Base-by-base conservation (phyloP, 2,888 invertebrate genomes). In the Drosophila cognata region DNA sequence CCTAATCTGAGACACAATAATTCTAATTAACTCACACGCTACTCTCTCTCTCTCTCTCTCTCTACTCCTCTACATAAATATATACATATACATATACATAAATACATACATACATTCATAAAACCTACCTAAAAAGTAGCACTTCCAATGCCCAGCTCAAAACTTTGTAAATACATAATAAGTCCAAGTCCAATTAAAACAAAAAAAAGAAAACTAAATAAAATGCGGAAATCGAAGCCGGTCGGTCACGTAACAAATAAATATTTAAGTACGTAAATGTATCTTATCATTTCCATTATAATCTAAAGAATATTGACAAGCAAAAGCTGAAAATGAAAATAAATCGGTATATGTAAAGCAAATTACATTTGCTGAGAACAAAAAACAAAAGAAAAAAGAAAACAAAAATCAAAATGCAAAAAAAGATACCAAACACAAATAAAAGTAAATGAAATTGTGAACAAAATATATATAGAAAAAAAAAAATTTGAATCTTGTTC, bases 311-410 rank as follows among this genome's bases (percentile, higher is more conserved):
- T 59, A 78, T 35, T 46, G 28, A 66, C 59, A 41, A 11, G 21
- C 35, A 43, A 33, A 29, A 41, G 28, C 13, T 31, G 28, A 56
- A 33, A 56, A 70, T 28, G 50, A 41, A 63, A 16, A 67, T 46
- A 56, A 64, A 50, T 65, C 52, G 63, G 61, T 63, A 62, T 58
- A 75, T 84, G 71, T 79, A 77, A 71, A 65, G 74, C 84, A 57
- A 86, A 88, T 80, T 88, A 59, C 70, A 74, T 84, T 85, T 84
- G 84, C 85, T 76, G 58, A 71, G 53, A 33, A 50, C n/a, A 59
- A 64, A 48, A 59, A 29, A 25, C 35, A 29, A 56, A 43, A 48
- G 13, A 57, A 56, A 57, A 55, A 5, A 46, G 33, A 67, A 62
- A 66, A 57, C 11, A 65, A 63, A 52, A 21, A 21, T 46, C 13